Conservation (phyloP, 92 coral and sea anemone genomes). For the Palythoa heliodiscus region DNA sequence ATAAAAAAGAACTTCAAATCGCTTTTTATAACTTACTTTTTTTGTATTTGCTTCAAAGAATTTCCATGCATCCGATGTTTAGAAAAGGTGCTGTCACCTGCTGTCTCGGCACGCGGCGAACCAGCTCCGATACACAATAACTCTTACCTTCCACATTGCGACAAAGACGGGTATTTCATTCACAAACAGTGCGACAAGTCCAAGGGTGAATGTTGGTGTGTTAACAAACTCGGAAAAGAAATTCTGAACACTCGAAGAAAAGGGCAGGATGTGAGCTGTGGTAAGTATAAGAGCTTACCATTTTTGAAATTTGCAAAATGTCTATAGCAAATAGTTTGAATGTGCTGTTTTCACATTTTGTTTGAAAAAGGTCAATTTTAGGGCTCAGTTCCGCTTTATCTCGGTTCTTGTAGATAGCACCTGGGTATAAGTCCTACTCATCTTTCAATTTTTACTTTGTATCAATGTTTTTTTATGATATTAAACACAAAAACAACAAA, state of each 20-base stretch:
- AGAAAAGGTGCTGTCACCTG: neutral
- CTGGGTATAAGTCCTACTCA: too few relatives aligned
- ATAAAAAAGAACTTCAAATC: too few relatives aligned
- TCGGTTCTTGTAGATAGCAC: too few relatives aligned
- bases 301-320: too few relatives aligned
- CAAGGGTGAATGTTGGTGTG: slow-evolving; percentile 31
- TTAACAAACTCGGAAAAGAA: slow-evolving; percentile 18
- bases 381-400: too few relatives aligned
- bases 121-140: neutral
- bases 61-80: slow-evolving; percentile 32
- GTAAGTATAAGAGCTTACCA: neutral
- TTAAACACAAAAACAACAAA: too few relatives aligned
- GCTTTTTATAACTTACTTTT: neutral
- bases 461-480: too few relatives aligned
- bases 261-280: neutral
- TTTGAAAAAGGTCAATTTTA: too few relatives aligned
- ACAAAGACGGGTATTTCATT: slow-evolving; percentile 13
- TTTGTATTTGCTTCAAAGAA: neutral
- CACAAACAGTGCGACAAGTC: slow-evolving; percentile 32
- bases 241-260: slow-evolving; percentile 15
- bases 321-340: too few relatives aligned
- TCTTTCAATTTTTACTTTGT: too few relatives aligned
- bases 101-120: slow-evolving; percentile 31
- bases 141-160: slow-evolving; percentile 6
- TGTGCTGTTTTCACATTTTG: too few relatives aligned